Evolutionary conservation across 2,888 invertebrate species (phyloP).

Genomic region (Melieria picta): DNA sequence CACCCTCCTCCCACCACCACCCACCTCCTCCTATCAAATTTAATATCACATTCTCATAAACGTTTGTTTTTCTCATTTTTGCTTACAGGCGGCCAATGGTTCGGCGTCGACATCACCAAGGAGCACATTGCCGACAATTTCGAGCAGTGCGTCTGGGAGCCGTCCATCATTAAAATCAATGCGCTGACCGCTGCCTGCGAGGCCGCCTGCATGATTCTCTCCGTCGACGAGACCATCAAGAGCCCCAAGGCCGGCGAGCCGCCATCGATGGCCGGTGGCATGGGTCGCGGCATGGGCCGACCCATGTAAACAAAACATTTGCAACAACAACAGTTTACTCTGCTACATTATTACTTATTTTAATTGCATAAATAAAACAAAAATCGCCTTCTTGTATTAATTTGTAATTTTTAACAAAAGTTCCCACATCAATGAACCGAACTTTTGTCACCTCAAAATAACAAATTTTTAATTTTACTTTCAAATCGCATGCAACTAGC

Average conservation of each 20-base stretch:
- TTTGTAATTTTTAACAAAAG: too few relatives aligned
- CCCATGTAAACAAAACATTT: slow-evolving; percentile 69
- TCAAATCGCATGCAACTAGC: too few relatives aligned
- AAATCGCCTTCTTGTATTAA: too few relatives aligned
- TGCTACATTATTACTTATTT: background rate
- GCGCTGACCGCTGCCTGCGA: slow-evolving; percentile 96
- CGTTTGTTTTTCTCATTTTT: background rate
- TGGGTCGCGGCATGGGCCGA: slow-evolving; percentile 78
- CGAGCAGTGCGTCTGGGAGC: slow-evolving; percentile 96
- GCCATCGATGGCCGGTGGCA: slow-evolving; percentile 65
- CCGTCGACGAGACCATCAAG: slow-evolving; percentile 98
- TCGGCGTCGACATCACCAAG: slow-evolving; percentile 92
- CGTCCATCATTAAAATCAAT: slow-evolving; percentile 95
- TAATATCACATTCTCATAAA: too few relatives aligned
- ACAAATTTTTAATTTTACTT: too few relatives aligned
- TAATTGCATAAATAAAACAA: too few relatives aligned
- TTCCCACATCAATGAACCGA: too few relatives aligned
- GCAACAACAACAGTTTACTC: background rate
- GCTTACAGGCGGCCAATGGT: slow-evolving; percentile 81
- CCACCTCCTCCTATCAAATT: too few relatives aligned
- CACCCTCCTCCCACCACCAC: background rate
- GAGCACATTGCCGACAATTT: slow-evolving; percentile 97
- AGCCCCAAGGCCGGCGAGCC: slow-evolving; percentile 77
- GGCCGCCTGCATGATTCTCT: slow-evolving; percentile 93
- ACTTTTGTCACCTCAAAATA: too few relatives aligned